Evolutionary conservation across 1,140 invertebrate genomes (phyloP).

Genomic region (Papilio glaucus): DNA sequence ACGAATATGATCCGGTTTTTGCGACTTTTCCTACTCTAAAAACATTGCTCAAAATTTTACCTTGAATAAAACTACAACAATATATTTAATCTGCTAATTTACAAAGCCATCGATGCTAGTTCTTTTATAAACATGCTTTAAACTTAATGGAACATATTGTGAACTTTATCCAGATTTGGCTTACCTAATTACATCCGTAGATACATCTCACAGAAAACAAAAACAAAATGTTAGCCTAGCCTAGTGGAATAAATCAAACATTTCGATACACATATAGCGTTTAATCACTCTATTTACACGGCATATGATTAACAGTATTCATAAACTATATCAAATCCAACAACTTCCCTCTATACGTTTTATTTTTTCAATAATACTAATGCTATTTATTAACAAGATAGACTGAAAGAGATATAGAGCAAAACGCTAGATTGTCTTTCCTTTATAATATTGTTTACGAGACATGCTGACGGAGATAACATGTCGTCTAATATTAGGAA

Average conservation of each 20-base stretch:
- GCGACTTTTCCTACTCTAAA: no score
- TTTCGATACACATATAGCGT: conserved; percentile 79
- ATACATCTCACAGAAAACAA: conserved; percentile 52
- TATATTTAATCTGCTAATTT: neutral
- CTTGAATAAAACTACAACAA: conserved; percentile 42
- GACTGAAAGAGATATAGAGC: conserved; percentile 56
- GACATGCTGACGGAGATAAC: conserved; percentile 58
- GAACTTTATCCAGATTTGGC: conserved; percentile 58
- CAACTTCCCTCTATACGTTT: conserved; percentile 80
- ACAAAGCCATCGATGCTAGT: no score
- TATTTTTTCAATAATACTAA: conserved; percentile 77
- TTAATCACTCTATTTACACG: conserved; percentile 83
- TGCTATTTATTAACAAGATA: conserved; percentile 80
- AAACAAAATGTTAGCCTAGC: conserved; percentile 47
- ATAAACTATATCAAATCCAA: conserved; percentile 84
- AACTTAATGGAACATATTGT: conserved; percentile 64
- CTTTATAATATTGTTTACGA: conserved; percentile 52
- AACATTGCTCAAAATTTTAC: no score
- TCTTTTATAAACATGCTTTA: conserved; percentile 38
- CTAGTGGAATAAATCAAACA: conserved; percentile 76
- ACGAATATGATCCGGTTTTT: no score
- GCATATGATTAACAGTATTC: conserved; percentile 83
- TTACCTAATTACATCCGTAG: conserved; percentile 72
- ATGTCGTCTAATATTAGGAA: conserved; percentile 70
- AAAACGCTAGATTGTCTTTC: conserved; percentile 67